Evolutionary conservation across 2,888 invertebrate genomes (phyloP).

Genomic region (Ectemnius lituratus): DNA sequence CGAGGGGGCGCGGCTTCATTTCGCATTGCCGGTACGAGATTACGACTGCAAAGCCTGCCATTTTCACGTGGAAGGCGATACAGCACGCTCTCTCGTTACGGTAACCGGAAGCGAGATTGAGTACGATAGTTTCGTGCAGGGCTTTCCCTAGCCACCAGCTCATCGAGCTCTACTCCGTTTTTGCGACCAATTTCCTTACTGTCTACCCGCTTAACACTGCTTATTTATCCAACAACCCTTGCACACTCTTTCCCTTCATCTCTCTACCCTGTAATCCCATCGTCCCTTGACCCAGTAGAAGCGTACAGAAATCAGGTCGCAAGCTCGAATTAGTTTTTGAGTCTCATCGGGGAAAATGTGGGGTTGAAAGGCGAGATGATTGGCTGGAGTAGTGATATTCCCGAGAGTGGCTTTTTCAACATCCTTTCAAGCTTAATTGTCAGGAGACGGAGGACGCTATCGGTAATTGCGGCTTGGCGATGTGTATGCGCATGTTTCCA

Average conservation of each 20-base stretch:
- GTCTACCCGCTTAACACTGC: not conserved
- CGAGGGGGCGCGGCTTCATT: not conserved
- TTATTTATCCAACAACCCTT: not conserved
- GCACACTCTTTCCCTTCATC: too few species aligned
- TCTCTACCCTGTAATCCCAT: too few species aligned
- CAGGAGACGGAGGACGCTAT: conserved; percentile 32
- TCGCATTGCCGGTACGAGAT: conserved; percentile 34
- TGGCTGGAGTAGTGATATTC: not conserved
- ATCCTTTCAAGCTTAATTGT: conserved; percentile 40
- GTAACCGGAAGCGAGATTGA: conserved; percentile 38
- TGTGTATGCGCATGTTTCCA: conserved; percentile 25
- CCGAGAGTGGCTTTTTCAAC: conserved; percentile 38
- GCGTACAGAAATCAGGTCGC: too few species aligned
- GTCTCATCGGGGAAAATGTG: not conserved
- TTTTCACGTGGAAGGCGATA: conserved; percentile 37
- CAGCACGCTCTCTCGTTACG: conserved; percentile 23
- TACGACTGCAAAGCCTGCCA: conserved; percentile 24
- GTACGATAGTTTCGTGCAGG: conserved; percentile 15
- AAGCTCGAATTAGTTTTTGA: too few species aligned
- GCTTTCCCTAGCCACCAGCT: too few species aligned
- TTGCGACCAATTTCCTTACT: conserved; percentile 19
- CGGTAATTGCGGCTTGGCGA: conserved; percentile 43
- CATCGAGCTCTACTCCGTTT: too few species aligned
- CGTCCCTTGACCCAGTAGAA: not conserved
- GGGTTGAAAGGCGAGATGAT: conserved; percentile 18